Evolutionary conservation across 2,888 invertebrate species (phyloP).

Genomic region (Fragum sueziense): DNA sequence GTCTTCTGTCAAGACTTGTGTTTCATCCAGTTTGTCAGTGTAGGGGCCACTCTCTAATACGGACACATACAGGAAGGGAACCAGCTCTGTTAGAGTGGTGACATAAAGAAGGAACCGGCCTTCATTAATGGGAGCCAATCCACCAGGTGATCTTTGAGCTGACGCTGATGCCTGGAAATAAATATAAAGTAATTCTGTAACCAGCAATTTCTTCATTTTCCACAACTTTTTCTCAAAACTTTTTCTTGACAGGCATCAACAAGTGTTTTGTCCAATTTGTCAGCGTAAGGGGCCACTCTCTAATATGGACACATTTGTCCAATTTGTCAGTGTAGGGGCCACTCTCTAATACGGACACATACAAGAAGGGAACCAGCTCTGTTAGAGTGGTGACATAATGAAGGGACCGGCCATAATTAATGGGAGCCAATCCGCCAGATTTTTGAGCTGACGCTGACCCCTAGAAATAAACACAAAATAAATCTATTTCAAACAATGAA

Average conservation of each 20-base stretch:
- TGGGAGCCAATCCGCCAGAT: constrained; percentile 70
- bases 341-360: constrained; percentile 79
- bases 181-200: background rate
- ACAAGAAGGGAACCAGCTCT: constrained; percentile 80
- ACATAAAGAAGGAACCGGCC: constrained; percentile 75
- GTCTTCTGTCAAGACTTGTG: constrained; percentile 21
- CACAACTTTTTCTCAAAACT: background rate
- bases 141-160: constrained; percentile 71
- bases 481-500: no score
- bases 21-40: constrained; percentile 49
- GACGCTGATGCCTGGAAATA: constrained; percentile 68
- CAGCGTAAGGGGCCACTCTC: no score
- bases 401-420: constrained; percentile 78
- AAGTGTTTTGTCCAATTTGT: no score
- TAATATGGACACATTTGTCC: no score
- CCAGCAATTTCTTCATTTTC: background rate
- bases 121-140: constrained; percentile 76
- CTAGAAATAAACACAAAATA: constrained; percentile 62
- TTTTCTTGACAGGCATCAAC: no score
- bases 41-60: constrained; percentile 79
- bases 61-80: constrained; percentile 81
- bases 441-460: constrained; percentile 71
- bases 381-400: constrained; percentile 75
- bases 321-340: constrained; percentile 73
- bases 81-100: constrained; percentile 75